Evolutionary conservation across 2,888 invertebrate genomes (phyloP).

Genomic region (Glaucopsyche alexis): DNA sequence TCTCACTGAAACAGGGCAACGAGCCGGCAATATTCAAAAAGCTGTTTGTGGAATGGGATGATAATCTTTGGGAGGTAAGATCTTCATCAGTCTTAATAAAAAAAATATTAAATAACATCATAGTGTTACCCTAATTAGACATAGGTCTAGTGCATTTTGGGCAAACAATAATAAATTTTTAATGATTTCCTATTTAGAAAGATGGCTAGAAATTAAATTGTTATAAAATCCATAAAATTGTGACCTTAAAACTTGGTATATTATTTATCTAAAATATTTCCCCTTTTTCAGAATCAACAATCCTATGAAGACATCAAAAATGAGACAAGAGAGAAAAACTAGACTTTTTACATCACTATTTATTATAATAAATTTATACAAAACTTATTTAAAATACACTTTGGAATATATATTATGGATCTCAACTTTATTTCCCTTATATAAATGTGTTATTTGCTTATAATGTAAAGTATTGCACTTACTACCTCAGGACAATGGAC

Average conservation of each 20-base stretch:
- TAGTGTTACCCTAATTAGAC: too few species aligned
- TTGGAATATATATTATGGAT: conserved; percentile 2
- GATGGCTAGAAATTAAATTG: too few species aligned
- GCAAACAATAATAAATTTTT: too few species aligned
- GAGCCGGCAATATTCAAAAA: conserved; percentile 88
- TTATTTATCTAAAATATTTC: conserved; percentile 21
- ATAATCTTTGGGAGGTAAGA: conserved; percentile 82
- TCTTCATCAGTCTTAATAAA: not conserved
- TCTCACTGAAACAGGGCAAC: conserved; percentile 85
- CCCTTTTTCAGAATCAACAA: conserved; percentile 62
- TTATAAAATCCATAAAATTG: too few species aligned
- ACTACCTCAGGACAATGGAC: too few species aligned
- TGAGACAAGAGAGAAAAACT: conserved; percentile 60
- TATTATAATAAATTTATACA: conserved; percentile 1
- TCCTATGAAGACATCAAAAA: conserved; percentile 75
- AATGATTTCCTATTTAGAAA: too few species aligned
- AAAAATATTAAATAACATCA: not conserved
- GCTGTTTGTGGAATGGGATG: conserved; percentile 88
- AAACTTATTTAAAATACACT: conserved; percentile 30
- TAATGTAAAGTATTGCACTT: too few species aligned
- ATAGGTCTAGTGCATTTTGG: too few species aligned
- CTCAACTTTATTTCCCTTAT: not conserved
- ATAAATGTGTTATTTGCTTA: too few species aligned
- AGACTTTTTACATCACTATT: conserved; percentile 18
- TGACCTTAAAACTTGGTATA: too few species aligned